Evolutionary conservation across 2,113 vertebrate genomes (phyloP), one percentile per base, ranked within the genome.

Genomic region (Cyphomyrus plagiostoma): DNA sequence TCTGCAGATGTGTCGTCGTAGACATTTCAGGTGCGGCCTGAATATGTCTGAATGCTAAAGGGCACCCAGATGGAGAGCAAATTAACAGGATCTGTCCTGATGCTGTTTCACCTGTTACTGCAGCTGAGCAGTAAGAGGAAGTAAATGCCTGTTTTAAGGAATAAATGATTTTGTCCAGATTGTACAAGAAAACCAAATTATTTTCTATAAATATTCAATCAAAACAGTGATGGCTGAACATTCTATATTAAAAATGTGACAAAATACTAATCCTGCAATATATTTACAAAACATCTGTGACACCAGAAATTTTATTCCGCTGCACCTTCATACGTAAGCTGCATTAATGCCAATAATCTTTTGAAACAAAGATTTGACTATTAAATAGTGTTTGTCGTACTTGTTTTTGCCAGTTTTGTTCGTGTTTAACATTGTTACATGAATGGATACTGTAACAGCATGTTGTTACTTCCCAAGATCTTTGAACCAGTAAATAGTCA

Each of bases 141-240:
- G 93, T 90, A 90, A 93, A 95, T 94, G 94, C 93, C 94, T 95
- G 92, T 95, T 95, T 95, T 94, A 95, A 93, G 88, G 90, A 70
- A 94, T 95, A 93, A 94, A 95, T 95, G 94, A 94, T 95, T 94
- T 94, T 94, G n/a, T 23, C 0, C 91, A 94, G 17, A 42, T 80
- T 80, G 10, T 74, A 15, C 30, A 94, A 93, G 23, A 45, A 92
- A 91, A 92, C 15, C 8, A 92, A 91, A 91, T 91, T 92, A n/a
- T 11, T 49, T 86, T n/a, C 48, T 50, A 30, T 86, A 30, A 86
- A 86, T 48, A 50, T 86, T 86, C 21, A 86, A 11, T 19, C 74
- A 39, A 21, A 80, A 42, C 35, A 39, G 3, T 2, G 35, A 80
- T 7, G 35, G 13, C 19, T 80, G 15, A 19, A 19, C 2, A 7